These are phyloP conservation scores for Ptychochromis oligacanthus DNA, from an alignment of 2,113 vertebrate species.

Conservation along the genomic window DNA sequence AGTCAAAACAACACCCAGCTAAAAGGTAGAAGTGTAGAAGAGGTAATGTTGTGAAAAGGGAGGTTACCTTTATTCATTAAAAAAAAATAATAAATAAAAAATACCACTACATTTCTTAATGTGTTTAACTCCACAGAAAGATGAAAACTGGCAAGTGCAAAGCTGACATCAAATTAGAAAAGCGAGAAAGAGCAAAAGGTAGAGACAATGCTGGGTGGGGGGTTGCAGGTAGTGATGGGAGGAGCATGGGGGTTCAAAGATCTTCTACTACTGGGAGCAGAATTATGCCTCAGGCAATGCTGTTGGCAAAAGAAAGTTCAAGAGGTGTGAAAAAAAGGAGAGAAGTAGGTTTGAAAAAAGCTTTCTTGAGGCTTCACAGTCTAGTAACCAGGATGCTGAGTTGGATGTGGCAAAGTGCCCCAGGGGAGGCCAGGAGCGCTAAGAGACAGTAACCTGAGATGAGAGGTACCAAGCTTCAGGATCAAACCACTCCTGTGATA, in stretches of 20 bases:
- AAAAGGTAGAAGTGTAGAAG: conserved; percentile 13
- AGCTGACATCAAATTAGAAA: conserved; percentile 42
- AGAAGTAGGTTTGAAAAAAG: conserved; percentile 26
- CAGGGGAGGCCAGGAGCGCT: conserved; percentile 55
- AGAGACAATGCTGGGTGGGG: conserved; percentile 11
- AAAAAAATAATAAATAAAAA: neutral
- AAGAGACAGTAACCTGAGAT: conserved; percentile 65
- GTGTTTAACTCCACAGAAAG: neutral
- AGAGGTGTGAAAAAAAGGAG: conserved; percentile 62
- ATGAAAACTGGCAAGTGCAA: conserved; percentile 32
- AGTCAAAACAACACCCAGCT: conserved; percentile 26
- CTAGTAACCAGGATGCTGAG: conserved; percentile 56
- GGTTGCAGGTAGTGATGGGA: conserved; percentile 26
- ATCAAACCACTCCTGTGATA: conserved; percentile 66
- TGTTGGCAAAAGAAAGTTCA: conserved; percentile 73
- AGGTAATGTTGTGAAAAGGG: neutral
- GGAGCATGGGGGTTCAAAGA: conserved; percentile 54
- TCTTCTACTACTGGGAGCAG: conserved; percentile 52
- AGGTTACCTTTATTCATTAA: neutral
- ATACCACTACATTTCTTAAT: neutral
- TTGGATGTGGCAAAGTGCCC: conserved; percentile 62
- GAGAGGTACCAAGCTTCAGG: conserved; percentile 62
- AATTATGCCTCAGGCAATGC: conserved; percentile 71
- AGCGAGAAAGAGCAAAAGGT: conserved; percentile 6
- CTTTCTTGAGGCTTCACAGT: conserved; percentile 60